phyloP scores from a whole-genome alignment of 2,797 vertebrate species.

The Parambassis ranga region DNA sequence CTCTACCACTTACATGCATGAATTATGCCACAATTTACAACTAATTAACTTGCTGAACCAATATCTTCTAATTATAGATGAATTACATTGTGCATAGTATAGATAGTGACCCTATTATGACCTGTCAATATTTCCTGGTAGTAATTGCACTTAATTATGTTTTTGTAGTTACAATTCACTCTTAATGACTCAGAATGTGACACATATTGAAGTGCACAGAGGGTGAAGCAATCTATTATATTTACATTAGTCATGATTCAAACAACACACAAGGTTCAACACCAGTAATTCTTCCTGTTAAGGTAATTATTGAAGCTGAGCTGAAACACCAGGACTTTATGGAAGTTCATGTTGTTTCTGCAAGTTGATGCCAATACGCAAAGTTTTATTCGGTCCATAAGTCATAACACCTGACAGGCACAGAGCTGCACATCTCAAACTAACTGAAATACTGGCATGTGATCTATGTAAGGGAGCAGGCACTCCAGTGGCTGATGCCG shows the following conservation, averaged over 20 bases:
- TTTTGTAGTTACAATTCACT: neutral
- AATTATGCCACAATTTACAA: neutral
- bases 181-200: neutral
- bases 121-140: neutral
- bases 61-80: neutral
- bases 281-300: neutral
- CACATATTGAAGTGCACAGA: neutral
- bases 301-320: neutral
- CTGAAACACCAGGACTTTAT: neutral
- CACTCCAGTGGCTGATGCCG: neutral
- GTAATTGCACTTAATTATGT: conserved; percentile 3
- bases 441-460: neutral
- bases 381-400: neutral
- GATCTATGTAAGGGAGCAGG: neutral
- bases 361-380: neutral
- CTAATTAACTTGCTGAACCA: neutral
- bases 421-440: neutral
- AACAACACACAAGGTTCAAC: neutral
- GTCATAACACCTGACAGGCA: neutral
- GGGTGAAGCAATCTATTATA: neutral
- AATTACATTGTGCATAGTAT: neutral
- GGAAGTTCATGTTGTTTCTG: neutral
- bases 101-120: neutral
- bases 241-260: neutral
- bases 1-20: neutral